Evolutionary conservation across 2,797 vertebrate species (phyloP), one percentile per base, ranked within the genome.

Genomic region (Urophycis tenuis): DNA sequence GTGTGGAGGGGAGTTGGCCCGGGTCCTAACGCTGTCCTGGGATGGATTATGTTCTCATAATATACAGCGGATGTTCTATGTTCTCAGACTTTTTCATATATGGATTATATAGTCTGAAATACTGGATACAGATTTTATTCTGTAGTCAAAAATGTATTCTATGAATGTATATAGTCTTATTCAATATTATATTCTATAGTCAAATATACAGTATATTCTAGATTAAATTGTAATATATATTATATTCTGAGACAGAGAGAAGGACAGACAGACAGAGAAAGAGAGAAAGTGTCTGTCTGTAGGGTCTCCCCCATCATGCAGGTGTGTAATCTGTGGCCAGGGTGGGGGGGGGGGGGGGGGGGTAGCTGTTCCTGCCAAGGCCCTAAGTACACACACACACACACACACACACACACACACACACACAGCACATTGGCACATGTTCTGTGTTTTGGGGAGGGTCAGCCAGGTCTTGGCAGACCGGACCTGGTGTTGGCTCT

Each of bases 231-330:
- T 22, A 49, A 49, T 49, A 49, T 49, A 49, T 49, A 22, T 49
- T 49, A 22, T 19, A 49, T 49, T 19, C 19, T 49, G 83, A 83
- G 82, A 45, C 74, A 74, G 77, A 69, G 80, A 71, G 81, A 91
- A 93, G 92, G 91, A 84, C 85, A 91, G 91, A 72, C 89, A 74
- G 91, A 93, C 92, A 93, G 74, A 70, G 71, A 75, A 73, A 78
- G 60, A 31, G 60, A 22, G 64, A 74, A 75, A 74, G 78, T 91
- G 92, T 84, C 82, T 81, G 76, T 80, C 74, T 72, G 75, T 64
- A 32, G 31, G 31, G 71, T 34, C 45, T 72, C 33, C 70, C 70
- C 67, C 60, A 12, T 71, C 81, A 69, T 78, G 87, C 87, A 91
- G 90, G 90, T 92, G 89, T 90, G 85, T 90, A 90, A 90, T 91